Conservation (phyloP, 2,113 vertebrate genomes). For the Helogale parvula region DNA sequence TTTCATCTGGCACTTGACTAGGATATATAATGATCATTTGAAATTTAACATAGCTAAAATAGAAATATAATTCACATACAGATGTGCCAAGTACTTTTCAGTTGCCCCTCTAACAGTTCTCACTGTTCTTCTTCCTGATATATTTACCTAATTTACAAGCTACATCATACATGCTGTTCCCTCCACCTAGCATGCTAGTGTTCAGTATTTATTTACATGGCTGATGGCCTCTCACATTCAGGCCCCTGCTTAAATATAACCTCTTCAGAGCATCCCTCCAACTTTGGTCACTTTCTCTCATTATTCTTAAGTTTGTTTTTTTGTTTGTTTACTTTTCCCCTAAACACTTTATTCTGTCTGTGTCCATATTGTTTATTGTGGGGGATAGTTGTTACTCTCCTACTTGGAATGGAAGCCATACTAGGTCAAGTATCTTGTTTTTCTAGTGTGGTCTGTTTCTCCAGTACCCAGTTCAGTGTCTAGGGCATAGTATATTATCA, state of each 20-base stretch:
- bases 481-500: neutral
- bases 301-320: neutral
- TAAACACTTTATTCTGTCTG: neutral
- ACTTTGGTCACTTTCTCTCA: neutral
- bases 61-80: neutral
- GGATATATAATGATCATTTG: neutral
- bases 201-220: neutral
- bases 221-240: neutral
- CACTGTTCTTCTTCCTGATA: too few species aligned
- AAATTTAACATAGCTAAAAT: neutral
- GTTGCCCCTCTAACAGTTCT: neutral
- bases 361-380: neutral
- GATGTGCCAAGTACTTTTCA: neutral
- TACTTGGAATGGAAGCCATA: neutral
- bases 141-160: too few species aligned
- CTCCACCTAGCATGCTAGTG: neutral
- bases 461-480: neutral
- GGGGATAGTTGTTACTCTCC: too few species aligned
- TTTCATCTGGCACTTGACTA: neutral
- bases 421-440: neutral
- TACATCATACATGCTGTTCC: too few species aligned
- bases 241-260: neutral
- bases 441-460: neutral
- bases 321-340: neutral
- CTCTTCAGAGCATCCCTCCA: neutral